These are phyloP conservation scores for Malacosoma neustria DNA, from an alignment of 2,888 invertebrate species.

Conservation along the genomic window DNA sequence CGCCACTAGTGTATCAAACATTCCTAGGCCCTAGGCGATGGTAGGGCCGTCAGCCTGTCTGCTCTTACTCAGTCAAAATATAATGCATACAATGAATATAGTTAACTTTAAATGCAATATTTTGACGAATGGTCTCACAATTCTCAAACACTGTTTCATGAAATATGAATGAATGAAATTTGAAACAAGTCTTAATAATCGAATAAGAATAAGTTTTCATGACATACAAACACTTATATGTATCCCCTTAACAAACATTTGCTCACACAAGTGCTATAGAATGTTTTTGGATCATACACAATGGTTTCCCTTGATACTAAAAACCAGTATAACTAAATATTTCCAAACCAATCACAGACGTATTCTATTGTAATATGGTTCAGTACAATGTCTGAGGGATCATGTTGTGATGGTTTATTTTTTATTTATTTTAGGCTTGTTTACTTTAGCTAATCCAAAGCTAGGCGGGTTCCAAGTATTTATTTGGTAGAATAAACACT, in stretches of 20 bases:
- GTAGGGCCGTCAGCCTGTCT: too few relatives aligned
- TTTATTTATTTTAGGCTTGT: constrained; percentile 26
- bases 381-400: constrained; percentile 1
- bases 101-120: too few relatives aligned
- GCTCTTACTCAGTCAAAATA: too few relatives aligned
- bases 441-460: constrained; percentile 42
- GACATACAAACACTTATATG: neutral
- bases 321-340: constrained; percentile 16
- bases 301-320: constrained; percentile 47
- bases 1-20: too few relatives aligned
- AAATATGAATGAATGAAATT: too few relatives aligned
- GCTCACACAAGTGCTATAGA: constrained; percentile 45
- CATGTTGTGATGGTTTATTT: constrained; percentile 4
- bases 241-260: constrained; percentile 40
- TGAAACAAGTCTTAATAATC: too few relatives aligned
- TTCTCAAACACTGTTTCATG: too few relatives aligned
- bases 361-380: constrained; percentile 6
- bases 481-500: constrained; percentile 42
- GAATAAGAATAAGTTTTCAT: neutral
- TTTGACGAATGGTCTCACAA: too few relatives aligned
- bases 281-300: constrained; percentile 56
- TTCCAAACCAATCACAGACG: constrained; percentile 11
- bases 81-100: too few relatives aligned
- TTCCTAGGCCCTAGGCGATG: too few relatives aligned
- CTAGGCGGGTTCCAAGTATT: constrained; percentile 32